A percentile compares a stretch with the other conserved stretches of the same genome.
These are phyloP conservation scores for Drosophila sproati DNA, from an alignment of 1,140 invertebrate species.

Conservation along the genomic window DNA sequence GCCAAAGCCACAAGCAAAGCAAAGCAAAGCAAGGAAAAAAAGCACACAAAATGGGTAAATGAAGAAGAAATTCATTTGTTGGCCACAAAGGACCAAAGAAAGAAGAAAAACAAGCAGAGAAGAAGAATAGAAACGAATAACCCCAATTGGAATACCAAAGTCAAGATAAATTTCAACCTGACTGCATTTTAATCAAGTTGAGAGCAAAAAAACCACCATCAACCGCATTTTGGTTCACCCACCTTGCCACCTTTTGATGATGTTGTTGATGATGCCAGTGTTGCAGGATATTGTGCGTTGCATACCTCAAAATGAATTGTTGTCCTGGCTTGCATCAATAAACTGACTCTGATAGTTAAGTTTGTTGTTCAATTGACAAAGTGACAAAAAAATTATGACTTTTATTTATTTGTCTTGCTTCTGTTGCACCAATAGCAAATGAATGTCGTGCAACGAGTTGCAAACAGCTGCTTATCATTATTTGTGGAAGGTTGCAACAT, in stretches of 20 bases:
- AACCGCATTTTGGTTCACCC: slow-evolving; percentile 19
- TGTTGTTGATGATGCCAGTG: not conserved
- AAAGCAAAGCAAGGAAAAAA: slow-evolving; percentile 18
- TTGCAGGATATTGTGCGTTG: not conserved
- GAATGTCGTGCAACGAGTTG: slow-evolving; percentile 19
- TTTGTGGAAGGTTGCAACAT: no score
- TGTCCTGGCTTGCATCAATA: slow-evolving; percentile 33
- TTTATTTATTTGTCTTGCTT: no score
- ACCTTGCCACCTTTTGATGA: slow-evolving; percentile 17
- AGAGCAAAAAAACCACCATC: slow-evolving; percentile 54
- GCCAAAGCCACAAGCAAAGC: slow-evolving; percentile 11
- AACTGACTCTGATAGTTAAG: slow-evolving; percentile 35
- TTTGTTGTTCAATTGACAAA: slow-evolving; percentile 69
- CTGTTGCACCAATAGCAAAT: not conserved
- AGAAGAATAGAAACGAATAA: slow-evolving; percentile 3
- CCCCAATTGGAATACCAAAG: slow-evolving; percentile 46
- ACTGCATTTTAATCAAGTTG: slow-evolving; percentile 81
- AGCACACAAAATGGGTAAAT: not conserved
- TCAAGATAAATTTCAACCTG: slow-evolving; percentile 67
- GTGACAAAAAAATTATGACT: slow-evolving; percentile 23
- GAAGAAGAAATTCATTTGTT: slow-evolving; percentile 69
- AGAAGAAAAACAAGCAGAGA: slow-evolving; percentile 15
- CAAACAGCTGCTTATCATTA: not conserved
- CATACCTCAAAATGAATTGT: slow-evolving; percentile 26
- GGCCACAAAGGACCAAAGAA: not conserved